Conservation (phyloP, 1,140 invertebrate genomes). For the Drosophila oshimai region DNA sequence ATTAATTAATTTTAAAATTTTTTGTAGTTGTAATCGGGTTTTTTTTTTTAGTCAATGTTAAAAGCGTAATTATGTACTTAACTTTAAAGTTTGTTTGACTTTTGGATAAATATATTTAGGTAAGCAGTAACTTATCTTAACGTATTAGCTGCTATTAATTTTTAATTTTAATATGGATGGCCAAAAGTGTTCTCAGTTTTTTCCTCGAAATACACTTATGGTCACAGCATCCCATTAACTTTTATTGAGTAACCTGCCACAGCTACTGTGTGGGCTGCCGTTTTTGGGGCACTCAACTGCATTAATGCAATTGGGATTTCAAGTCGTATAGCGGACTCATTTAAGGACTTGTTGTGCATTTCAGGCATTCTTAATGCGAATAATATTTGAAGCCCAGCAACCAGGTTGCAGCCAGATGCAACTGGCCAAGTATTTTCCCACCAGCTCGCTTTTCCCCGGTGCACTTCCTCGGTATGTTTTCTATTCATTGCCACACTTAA, state of each 20-base stretch:
- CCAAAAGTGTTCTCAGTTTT: conserved; percentile 21
- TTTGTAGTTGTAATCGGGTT: no score
- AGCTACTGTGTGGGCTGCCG: conserved; percentile 40
- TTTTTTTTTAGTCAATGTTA: no score
- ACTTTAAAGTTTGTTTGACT: no score
- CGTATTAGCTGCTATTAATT: neutral
- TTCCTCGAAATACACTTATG: neutral
- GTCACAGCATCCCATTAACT: neutral
- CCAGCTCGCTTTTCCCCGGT: conserved; percentile 25
- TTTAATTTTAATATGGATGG: conserved; percentile 1
- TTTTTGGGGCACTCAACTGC: conserved; percentile 41
- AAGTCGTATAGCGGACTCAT: conserved; percentile 34
- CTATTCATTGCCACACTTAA: conserved; percentile 72
- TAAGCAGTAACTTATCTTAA: no score
- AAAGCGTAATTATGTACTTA: no score
- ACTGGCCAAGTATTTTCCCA: conserved; percentile 38
- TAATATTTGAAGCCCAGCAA: conserved; percentile 30
- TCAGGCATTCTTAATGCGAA: conserved; percentile 58
- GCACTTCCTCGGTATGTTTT: conserved; percentile 39
- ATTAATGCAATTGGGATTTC: conserved; percentile 44
- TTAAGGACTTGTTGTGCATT: conserved; percentile 69
- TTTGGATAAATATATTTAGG: no score
- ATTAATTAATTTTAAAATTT: no score
- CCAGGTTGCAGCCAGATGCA: conserved; percentile 29
- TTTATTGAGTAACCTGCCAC: conserved; percentile 5